phyloP scores from a whole-genome alignment of 2,113 vertebrate species.

The Corynorhinus townsendii region DNA sequence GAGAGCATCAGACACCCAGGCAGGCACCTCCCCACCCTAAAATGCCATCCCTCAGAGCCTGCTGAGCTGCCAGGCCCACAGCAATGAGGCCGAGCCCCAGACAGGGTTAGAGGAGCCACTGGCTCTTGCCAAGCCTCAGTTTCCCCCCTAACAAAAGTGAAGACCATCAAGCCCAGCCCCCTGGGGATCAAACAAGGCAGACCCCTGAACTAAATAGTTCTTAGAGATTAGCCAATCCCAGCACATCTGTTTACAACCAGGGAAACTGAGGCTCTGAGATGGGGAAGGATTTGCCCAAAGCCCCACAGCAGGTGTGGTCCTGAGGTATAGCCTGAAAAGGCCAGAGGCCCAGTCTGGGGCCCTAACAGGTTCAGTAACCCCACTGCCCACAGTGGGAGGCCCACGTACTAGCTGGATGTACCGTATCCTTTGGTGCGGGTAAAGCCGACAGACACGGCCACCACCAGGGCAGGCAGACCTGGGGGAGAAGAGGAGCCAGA shows the following conservation, averaged over 20 bases:
- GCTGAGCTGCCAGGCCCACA: not conserved
- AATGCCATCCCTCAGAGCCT: not conserved
- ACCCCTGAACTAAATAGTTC: not conserved
- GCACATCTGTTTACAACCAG: not conserved
- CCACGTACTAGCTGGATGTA: slow-evolving; percentile 93
- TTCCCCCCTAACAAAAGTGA: not conserved
- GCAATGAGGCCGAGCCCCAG: not conserved
- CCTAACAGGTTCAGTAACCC: not conserved
- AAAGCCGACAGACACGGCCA: slow-evolving; percentile 95
- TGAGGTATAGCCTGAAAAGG: not conserved
- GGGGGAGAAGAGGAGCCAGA: not conserved
- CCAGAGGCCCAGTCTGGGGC: not conserved
- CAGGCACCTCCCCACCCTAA: not conserved
- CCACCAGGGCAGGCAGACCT: slow-evolving; percentile 92
- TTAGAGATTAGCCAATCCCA: not conserved
- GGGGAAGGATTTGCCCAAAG: not conserved
- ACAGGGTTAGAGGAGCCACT: not conserved
- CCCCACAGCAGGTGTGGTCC: not conserved
- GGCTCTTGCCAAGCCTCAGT: not conserved
- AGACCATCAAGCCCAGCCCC: not conserved
- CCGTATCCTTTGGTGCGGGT: slow-evolving; percentile 96
- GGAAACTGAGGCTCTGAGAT: slow-evolving; percentile 3
- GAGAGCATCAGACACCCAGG: not conserved
- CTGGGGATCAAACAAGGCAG: not conserved
- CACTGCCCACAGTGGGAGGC: not conserved